Evolutionary conservation across 2,888 invertebrate species (phyloP).

Genomic region (Leptopterna dolabrata): DNA sequence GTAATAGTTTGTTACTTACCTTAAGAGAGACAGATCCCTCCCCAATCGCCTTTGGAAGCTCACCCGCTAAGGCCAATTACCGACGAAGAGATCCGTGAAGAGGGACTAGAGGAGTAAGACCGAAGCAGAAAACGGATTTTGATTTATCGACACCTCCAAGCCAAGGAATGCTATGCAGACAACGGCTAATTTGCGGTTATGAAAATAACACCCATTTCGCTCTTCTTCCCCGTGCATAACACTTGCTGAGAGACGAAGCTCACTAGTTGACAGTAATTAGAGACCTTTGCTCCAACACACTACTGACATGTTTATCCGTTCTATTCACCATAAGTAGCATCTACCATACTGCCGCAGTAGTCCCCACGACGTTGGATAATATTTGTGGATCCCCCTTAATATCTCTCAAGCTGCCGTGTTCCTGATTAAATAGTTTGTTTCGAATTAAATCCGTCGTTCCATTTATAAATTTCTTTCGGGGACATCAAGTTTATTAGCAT

Average conservation of each 20-base stretch:
- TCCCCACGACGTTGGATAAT: background rate
- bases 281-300: background rate
- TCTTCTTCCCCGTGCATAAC: background rate
- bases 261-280: background rate
- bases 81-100: background rate
- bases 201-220: conserved; percentile 8
- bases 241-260: background rate
- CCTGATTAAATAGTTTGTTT: background rate
- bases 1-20: background rate
- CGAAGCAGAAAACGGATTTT: conserved; percentile 12
- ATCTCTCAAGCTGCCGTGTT: background rate
- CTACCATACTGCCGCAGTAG: background rate
- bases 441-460: background rate
- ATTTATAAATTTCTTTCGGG: background rate
- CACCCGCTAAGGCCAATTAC: background rate
- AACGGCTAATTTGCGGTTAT: conserved; percentile 20
- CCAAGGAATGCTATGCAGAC: conserved; percentile 9
- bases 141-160: conserved; percentile 15
- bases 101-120: background rate
- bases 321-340: background rate
- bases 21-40: background rate
- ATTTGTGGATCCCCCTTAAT: background rate
- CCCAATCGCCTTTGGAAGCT: background rate
- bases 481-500: background rate
- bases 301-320: background rate